Evolutionary conservation across 2,797 vertebrate genomes (phyloP).

Genomic region (Platalea minor): DNA sequence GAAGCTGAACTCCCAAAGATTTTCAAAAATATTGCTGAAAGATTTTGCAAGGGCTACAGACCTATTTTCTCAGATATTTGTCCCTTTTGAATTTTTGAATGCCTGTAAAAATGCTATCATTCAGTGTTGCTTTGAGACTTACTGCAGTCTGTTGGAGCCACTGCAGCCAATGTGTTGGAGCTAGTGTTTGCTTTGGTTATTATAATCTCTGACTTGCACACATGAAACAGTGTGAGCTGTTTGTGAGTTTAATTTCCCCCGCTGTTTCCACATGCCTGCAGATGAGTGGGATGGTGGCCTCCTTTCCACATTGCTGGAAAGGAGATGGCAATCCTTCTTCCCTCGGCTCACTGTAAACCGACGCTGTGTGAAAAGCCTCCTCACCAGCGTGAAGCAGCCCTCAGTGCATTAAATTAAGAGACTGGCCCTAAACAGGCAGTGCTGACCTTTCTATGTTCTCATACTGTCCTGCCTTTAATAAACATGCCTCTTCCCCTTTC

Average conservation of each 20-base stretch:
- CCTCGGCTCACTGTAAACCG: neutral
- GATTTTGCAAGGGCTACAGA: neutral
- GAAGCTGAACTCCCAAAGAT: neutral
- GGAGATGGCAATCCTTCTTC: slow-evolving; percentile 18
- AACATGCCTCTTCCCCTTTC: neutral
- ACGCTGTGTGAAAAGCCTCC: slow-evolving; percentile 10
- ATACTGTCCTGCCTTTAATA: neutral
- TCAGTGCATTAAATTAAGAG: neutral
- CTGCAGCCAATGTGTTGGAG: neutral
- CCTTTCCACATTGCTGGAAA: slow-evolving; percentile 36
- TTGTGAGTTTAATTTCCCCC: slow-evolving; percentile 15
- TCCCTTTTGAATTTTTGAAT: neutral
- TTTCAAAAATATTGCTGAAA: neutral
- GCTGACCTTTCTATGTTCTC: neutral
- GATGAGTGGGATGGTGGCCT: slow-evolving; percentile 49
- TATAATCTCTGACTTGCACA: neutral
- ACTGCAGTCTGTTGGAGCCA: neutral
- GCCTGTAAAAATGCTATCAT: neutral
- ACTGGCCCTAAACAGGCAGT: neutral
- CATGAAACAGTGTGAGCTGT: neutral
- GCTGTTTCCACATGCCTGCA: slow-evolving; percentile 34
- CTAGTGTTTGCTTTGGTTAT: neutral
- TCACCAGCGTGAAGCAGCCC: neutral
- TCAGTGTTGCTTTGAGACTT: neutral
- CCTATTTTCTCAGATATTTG: neutral